phyloP scores from a whole-genome alignment of 2,797 vertebrate species.

The Cirrhinus mrigala region DNA sequence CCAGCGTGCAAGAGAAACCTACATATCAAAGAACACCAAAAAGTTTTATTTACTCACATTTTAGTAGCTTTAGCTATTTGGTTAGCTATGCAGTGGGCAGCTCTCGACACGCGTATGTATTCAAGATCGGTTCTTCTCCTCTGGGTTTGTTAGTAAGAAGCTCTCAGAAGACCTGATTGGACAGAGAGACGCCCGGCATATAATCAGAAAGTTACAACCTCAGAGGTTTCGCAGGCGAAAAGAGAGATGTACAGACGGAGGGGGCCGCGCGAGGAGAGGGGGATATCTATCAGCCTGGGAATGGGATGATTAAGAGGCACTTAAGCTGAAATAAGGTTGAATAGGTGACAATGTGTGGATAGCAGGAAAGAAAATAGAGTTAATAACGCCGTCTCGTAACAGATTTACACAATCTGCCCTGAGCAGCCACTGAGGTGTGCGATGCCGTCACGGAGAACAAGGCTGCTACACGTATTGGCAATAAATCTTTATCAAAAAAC shows the following conservation, averaged over 20 bases:
- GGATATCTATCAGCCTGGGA: conserved; percentile 33
- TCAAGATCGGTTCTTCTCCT: conserved; percentile 76
- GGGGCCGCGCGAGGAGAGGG: neutral
- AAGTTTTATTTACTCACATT: neutral
- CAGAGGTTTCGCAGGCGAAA: conserved; percentile 5
- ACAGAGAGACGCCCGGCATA: conserved; percentile 77
- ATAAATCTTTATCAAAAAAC: conserved; percentile 31
- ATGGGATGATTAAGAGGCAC: conserved; percentile 38
- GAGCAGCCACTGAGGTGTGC: conserved; percentile 39
- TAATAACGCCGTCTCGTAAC: conserved; percentile 57
- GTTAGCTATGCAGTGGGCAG: neutral
- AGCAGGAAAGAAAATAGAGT: conserved; percentile 60
- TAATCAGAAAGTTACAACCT: conserved; percentile 73
- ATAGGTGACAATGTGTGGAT: conserved; percentile 58
- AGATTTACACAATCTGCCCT: conserved; percentile 56
- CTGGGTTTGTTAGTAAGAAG: conserved; percentile 80
- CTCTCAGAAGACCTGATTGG: conserved; percentile 84
- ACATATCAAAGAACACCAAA: neutral
- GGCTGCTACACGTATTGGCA: neutral
- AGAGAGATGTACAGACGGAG: neutral
- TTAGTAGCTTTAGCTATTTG: neutral
- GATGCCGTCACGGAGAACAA: conserved; percentile 16
- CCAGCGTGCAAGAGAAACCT: neutral
- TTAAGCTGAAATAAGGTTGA: conserved; percentile 66
- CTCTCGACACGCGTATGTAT: conserved; percentile 56